Conservation (phyloP, 2,888 invertebrate genomes). For the Heteromyza rotundicornis region DNA sequence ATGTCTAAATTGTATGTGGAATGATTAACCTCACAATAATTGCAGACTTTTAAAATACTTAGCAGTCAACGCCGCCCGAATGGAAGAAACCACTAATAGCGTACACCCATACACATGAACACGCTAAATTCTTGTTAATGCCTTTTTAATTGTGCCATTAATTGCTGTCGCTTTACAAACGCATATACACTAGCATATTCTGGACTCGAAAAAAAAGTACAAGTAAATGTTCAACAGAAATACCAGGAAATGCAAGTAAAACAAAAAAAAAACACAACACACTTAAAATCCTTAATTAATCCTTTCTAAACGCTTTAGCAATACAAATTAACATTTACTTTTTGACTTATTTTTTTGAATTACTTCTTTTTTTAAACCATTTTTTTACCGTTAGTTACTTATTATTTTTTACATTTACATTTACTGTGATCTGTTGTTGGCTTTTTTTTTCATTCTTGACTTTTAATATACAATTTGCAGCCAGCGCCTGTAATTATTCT, state of each 20-base stretch:
- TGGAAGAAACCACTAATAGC: no score
- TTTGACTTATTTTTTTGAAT: conserved; percentile 3
- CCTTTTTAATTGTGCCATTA: conserved; percentile 59
- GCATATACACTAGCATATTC: conserved; percentile 4
- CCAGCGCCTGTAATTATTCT: not conserved
- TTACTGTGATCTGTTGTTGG: not conserved
- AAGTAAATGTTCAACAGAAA: conserved; percentile 6
- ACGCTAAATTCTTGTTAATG: conserved; percentile 53
- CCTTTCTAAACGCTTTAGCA: conserved; percentile 40
- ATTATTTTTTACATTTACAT: not conserved
- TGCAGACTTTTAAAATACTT: no score
- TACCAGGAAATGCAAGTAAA: conserved; percentile 23
- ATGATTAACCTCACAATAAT: no score
- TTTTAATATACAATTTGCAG: not conserved
- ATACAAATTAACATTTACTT: conserved; percentile 36
- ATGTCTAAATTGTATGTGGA: no score
- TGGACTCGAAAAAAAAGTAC: conserved; percentile 2
- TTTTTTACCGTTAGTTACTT: not conserved
- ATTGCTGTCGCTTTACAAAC: conserved; percentile 47
- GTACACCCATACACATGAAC: no score
- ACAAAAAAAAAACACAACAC: not conserved
- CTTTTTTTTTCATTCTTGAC: not conserved
- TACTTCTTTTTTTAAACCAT: no score
- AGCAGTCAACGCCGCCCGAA: no score
- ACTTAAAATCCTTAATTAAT: conserved; percentile 34